Conservation (phyloP, 2,113 vertebrate genomes). For the Catharus bicknelli region DNA sequence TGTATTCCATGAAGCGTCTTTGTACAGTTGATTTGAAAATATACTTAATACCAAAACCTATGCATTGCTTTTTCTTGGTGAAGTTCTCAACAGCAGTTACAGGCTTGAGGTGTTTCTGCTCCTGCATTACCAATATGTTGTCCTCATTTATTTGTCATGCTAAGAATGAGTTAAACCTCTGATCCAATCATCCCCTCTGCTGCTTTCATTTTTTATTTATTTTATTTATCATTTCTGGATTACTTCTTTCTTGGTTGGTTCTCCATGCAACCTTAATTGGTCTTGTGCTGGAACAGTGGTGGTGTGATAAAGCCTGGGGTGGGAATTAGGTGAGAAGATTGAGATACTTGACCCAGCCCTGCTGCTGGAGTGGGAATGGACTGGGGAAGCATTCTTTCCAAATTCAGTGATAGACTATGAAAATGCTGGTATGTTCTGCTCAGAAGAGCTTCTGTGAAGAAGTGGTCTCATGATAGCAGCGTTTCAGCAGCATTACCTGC, state of each 20-base stretch:
- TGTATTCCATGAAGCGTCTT: background rate
- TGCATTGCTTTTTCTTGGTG: background rate
- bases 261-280: background rate
- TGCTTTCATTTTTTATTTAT: background rate
- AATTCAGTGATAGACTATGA: background rate
- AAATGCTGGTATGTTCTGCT: background rate
- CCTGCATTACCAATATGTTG: background rate
- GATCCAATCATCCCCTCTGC: background rate
- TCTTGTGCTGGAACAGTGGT: background rate
- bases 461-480: background rate
- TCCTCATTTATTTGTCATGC: background rate
- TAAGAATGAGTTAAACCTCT: background rate
- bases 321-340: background rate
- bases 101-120: background rate
- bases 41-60: background rate
- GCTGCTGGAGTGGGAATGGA: background rate
- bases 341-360: background rate
- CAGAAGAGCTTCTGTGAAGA: background rate
- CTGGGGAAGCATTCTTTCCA: background rate
- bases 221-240: background rate
- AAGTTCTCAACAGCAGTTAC: background rate
- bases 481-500: background rate
- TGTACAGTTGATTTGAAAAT: background rate
- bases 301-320: background rate
- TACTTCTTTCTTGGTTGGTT: background rate